A percentile compares a stretch with the other conserved stretches of the same genome.
These are phyloP conservation scores for Cyprinella venusta DNA, from an alignment of 2,797 vertebrate species.

Conservation along the genomic window DNA sequence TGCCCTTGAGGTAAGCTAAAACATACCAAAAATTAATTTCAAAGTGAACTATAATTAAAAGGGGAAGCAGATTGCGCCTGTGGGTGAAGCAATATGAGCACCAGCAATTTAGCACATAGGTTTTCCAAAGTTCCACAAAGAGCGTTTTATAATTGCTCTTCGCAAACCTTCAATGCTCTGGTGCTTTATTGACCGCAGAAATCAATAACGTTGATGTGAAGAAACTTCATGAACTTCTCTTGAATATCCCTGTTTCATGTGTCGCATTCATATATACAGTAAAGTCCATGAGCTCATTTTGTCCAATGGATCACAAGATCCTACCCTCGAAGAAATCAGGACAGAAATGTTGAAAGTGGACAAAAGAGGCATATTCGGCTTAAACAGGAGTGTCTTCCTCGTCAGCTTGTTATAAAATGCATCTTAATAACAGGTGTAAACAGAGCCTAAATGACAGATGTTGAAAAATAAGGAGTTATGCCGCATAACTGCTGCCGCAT, in stretches of 20 bases:
- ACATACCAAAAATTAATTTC: no score
- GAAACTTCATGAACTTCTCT: not conserved
- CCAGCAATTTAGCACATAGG: not conserved
- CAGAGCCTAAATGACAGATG: no score
- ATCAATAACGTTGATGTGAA: not conserved
- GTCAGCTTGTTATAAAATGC: no score
- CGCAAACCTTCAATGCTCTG: not conserved
- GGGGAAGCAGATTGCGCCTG: not conserved
- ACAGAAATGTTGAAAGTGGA: not conserved
- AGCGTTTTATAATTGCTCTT: not conserved
- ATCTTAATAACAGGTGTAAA: no score
- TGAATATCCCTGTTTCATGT: no score
- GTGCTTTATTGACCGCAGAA: not conserved
- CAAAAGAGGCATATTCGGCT: not conserved
- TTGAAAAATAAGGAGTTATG: no score
- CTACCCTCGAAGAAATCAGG: not conserved
- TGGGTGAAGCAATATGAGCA: not conserved
- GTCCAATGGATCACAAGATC: not conserved
- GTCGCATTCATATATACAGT: no score
- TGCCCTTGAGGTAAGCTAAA: no score
- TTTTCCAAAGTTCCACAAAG: no score
- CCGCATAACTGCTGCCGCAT: no score
- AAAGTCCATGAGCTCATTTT: no score
- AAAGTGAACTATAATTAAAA: no score
- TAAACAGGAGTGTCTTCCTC: not conserved